Evolutionary conservation across 2,113 vertebrate species (phyloP).

Genomic region (Connochaetes taurinus): DNA sequence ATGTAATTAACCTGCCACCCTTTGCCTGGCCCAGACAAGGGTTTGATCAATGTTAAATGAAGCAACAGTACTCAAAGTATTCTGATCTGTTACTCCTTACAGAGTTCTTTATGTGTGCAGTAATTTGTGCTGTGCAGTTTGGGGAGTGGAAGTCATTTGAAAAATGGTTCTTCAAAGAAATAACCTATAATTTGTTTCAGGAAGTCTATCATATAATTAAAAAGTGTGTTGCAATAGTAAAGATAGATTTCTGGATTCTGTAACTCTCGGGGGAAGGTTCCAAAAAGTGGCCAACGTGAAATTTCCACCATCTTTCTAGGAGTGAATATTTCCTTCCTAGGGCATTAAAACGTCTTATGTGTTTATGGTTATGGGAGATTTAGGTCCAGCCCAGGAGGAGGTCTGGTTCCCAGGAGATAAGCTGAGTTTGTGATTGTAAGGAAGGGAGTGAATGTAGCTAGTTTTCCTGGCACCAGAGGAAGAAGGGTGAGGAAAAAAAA

Average conservation of each 20-base stretch:
- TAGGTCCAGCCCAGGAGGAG: not conserved
- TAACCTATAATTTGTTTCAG: not conserved
- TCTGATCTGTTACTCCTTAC: not conserved
- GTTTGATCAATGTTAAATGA: not conserved
- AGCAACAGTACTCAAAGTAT: not conserved
- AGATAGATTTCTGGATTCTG: not conserved
- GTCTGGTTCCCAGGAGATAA: conserved; percentile 61
- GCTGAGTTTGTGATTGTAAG: not conserved
- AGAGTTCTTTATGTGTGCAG: not conserved
- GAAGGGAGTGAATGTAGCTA: conserved; percentile 55
- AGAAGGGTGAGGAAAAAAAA: conserved; percentile 48
- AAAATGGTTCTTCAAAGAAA: not conserved
- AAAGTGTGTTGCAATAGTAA: not conserved
- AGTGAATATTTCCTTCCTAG: not conserved
- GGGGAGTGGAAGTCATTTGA: not conserved
- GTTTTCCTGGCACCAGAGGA: conserved; percentile 44
- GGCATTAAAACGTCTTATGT: not conserved
- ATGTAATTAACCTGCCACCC: not conserved
- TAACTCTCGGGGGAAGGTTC: not conserved
- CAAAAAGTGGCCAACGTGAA: not conserved
- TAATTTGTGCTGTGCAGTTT: not conserved
- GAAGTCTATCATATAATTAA: not conserved
- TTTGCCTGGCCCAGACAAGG: not conserved
- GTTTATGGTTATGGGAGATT: not conserved
- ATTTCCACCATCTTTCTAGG: not conserved